Evolutionary conservation across 2,797 vertebrate genomes (phyloP), one percentile per base, ranked within the genome.

Genomic region (Danio tinwini): DNA sequence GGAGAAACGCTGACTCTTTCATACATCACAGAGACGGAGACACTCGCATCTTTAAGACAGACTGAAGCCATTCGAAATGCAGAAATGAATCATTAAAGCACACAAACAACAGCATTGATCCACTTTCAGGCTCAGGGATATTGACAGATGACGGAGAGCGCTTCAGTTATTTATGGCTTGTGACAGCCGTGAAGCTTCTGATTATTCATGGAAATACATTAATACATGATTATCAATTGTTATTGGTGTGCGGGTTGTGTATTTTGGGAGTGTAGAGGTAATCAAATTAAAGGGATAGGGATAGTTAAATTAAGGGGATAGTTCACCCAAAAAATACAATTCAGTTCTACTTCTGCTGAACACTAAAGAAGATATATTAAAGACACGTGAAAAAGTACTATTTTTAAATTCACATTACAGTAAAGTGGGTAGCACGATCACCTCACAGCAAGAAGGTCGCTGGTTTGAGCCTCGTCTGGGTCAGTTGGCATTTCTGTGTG

Each of bases 1-100:
- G 58, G 79, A 50, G 62, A 81, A 53, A 13, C 29, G 64, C 68
- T 52, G 78, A 71, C 83, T 80, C 58, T 75, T 81, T 85, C 76
- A 85, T 67, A 70, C 68, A 76, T 40, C 29, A 64, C 59, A 55
- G 71, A 71, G 71, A 40, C 19, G 67, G 78, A 72, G 71, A 70
- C 39, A 39, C 37, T 56, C 55, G 8, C 42, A 45, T 44, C 58
- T 58, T 55, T 81, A 63, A 63, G 50, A 81, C 74, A 68, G 49
- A 37, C 59, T 53, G 55, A 63, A 80, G 50, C 37, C n/a, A 72
- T 71, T 68, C 81, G 63, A 78, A 67, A 58, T 52, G 72, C 37
- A 39, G 47, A 50, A 61, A 76, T 76, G 11, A 72, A 53, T 79
- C 64, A 79, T 45, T 64, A 53, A 65, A 76, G 47, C 39, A 53